These are phyloP conservation scores for Lasioglossum marginatum DNA, from an alignment of 2,888 invertebrate genomes.

Conservation along the genomic window DNA sequence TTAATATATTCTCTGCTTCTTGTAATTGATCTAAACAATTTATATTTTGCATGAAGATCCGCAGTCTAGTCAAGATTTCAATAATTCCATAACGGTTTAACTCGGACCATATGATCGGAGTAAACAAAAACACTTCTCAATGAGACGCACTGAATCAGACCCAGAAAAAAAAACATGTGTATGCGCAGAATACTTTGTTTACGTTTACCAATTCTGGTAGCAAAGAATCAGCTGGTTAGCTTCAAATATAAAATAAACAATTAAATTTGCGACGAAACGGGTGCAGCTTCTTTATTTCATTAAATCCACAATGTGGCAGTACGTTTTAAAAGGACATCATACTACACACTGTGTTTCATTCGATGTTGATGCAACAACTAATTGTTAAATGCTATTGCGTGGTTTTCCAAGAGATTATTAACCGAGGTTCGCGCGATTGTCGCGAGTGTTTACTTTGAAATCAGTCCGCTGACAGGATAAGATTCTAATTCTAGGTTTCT, in stretches of 20 bases:
- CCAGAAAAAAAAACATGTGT: not conserved
- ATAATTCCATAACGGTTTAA: not conserved
- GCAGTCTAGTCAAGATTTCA: not conserved
- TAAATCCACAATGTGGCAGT: not conserved
- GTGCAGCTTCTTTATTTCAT: not conserved
- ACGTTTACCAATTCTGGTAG: not conserved
- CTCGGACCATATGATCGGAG: not conserved
- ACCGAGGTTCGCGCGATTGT: not conserved
- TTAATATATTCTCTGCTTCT: not conserved
- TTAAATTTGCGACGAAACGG: not conserved
- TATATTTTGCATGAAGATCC: not conserved
- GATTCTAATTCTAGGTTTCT: not conserved
- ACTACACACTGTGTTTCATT: slow-evolving; percentile 3
- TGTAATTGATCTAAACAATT: not conserved
- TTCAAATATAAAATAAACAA: not conserved
- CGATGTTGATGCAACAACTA: not conserved
- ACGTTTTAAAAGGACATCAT: not conserved
- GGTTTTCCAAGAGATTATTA: slow-evolving; percentile 17
- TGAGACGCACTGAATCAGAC: not conserved
- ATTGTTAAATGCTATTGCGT: not conserved
- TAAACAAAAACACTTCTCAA: not conserved
- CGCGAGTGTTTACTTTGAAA: slow-evolving; percentile 7
- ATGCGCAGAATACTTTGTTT: not conserved
- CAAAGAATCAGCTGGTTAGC: not conserved
- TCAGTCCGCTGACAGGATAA: not conserved